Base-by-base conservation (phyloP, 2,797 vertebrate genomes). In the Aeoliscus strigatus region DNA sequence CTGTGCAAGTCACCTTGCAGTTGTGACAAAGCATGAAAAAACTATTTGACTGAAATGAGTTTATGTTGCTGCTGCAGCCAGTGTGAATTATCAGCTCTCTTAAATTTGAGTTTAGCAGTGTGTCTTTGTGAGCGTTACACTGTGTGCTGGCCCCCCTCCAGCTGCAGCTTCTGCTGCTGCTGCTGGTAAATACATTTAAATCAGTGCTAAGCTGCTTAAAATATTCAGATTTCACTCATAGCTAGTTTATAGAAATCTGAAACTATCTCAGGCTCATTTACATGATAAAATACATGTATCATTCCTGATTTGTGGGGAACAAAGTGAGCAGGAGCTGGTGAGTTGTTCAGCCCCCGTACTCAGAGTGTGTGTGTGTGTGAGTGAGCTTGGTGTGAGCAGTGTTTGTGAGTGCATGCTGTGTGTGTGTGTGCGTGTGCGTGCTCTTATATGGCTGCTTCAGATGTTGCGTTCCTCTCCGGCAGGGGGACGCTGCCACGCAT, bases 121-220 rank as follows among this genome's bases (percentile, higher is more conserved):
- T 71, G 79, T 84, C 82, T 91, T 91, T 90, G 83, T 88, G 83
- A 74, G 77, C 84, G 86, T 91, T 89, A 88, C 73, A 79, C 77
- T 81, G 75, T 81, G 82, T 85, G 81, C 87, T 93, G 89, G 86
- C 82, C 82, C 69, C 65, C 80, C 86, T 89, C 90, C 90, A 90
- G 72, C 77, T n/a, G n/a, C n/a, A n/a, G n/a, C n/a, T n/a, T n/a
- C n/a, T n/a, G n/a, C n/a, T n/a, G n/a, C 72, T 81, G 87, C 87
- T 82, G 82, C 73, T 60, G 85, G 81, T 87, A 91, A 94, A 93
- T 91, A 91, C 90, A 90, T 93, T 93, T 87, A 92, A 93, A 92
- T 92, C 85, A 88, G 82, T 84, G 77, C 78, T 92, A 92, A 92
- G 87, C 90, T 89, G 81, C 87, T 94, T 93, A 91, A 89, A 93